Conservation (phyloP, 2,888 invertebrate species). For the Dioctria linearis region DNA sequence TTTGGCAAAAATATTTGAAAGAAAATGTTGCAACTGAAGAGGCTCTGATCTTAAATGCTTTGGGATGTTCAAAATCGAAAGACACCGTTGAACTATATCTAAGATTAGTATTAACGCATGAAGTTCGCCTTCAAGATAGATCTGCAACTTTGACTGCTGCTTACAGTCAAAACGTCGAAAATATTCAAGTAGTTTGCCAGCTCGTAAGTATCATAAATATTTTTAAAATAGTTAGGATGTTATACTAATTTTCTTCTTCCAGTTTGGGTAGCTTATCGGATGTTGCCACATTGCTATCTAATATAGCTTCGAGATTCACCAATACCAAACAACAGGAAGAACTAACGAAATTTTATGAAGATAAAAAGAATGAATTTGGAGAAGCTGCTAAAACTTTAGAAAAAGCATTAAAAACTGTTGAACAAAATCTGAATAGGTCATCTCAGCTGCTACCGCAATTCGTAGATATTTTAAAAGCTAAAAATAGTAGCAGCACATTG, state of each 20-base stretch:
- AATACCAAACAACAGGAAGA: conserved; percentile 62
- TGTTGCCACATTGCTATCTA: conserved; percentile 66
- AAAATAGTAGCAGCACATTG: conserved; percentile 3
- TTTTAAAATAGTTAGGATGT: background rate
- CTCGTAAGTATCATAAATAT: conserved; percentile 64
- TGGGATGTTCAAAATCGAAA: conserved; percentile 78
- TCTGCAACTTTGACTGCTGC: conserved; percentile 70
- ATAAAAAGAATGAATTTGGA: conserved; percentile 64
- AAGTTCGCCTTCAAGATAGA: conserved; percentile 68
- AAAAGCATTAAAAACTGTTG: conserved; percentile 63
- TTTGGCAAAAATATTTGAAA: conserved; percentile 76
- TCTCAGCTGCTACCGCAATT: conserved; percentile 59
- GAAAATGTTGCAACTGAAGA: conserved; percentile 80
- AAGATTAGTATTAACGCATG: conserved; percentile 71
- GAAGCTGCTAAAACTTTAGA: conserved; percentile 62
- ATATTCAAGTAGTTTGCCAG: conserved; percentile 72
- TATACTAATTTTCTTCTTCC: background rate
- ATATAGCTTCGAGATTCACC: conserved; percentile 67
- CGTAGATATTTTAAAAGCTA: conserved; percentile 17
- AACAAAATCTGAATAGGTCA: conserved; percentile 68
- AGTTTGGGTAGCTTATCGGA: conserved; percentile 64
- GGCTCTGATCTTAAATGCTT: conserved; percentile 75
- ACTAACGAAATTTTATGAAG: conserved; percentile 63
- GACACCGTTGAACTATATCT: conserved; percentile 73
- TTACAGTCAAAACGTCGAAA: conserved; percentile 73